Percentiles rank a stretch among this genome's conserved stretches.
Conservation (phyloP, 2,797 vertebrate species). For the Anolis apletophallus region DNA sequence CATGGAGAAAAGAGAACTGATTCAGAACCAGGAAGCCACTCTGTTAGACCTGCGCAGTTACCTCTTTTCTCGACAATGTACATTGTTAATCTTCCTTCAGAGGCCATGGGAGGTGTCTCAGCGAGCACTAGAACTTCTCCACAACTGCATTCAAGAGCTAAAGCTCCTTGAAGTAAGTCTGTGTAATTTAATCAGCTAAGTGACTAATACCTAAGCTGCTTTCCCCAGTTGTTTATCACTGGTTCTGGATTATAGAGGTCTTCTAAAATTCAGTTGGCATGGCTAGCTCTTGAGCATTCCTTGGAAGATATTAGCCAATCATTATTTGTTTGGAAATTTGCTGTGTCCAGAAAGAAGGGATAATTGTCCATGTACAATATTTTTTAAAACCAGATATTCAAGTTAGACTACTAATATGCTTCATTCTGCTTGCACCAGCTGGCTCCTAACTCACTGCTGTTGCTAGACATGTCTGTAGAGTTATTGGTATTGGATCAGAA, state of each 20-base stretch:
- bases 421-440: not conserved
- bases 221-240: constrained; percentile 2
- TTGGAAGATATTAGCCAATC: not conserved
- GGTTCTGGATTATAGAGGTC: not conserved
- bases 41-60: constrained; percentile 96
- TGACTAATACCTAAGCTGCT: not conserved
- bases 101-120: constrained; percentile 97
- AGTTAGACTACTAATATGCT: not conserved
- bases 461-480: not conserved
- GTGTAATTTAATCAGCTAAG: not conserved
- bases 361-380: not conserved
- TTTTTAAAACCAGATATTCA: not conserved
- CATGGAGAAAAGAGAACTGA: constrained; percentile 96
- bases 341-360: not conserved
- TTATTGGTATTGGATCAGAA: constrained; percentile 8
- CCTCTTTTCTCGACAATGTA: constrained; percentile 98
- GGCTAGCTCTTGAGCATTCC: not conserved
- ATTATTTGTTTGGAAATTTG: not conserved
- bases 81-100: constrained; percentile 94
- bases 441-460: accelerated
- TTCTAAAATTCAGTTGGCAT: not conserved
- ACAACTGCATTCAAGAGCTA: constrained; percentile 97
- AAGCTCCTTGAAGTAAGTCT: constrained; percentile 90
- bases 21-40: constrained; percentile 91
- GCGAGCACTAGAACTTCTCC: constrained; percentile 93